Evolutionary conservation across 2,888 invertebrate genomes (phyloP), one percentile per base, ranked within the genome.

Genomic region (Epinotia nisella): DNA sequence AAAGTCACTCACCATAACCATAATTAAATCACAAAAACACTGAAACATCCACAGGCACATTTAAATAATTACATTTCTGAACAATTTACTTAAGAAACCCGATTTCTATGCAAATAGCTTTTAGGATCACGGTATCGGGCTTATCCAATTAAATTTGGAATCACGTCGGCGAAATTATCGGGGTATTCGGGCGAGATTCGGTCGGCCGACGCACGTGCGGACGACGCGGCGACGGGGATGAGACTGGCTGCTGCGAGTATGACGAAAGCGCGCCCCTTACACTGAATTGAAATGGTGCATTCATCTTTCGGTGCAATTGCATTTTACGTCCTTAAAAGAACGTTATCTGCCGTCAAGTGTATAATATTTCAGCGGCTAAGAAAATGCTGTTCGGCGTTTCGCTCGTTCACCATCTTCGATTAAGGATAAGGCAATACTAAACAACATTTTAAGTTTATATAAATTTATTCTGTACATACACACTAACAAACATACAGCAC

Each of bases 91-190:
- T 49, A 56, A 45, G 41, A 29, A 56, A 62, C 51, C 72, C 79
- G 76, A 79, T 81, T 79, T 79, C 76, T 77, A 81, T 81, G 81
- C 77, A 78, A 81, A 81, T 81, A 74, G 67, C 55, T 65, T 71
- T 76, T 77, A 71, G 74, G 67, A 71, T 71, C 75, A 75, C 75
- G 71, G 65, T 70, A 74, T 51, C 74, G 75, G 75, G 75, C 55
- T 74, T 76, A 78, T 75, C 76, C 76, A 78, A 80, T 80, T 78
- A 78, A 78, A 77, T 78, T 68, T 70, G 66, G 74, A 70, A 74
- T 76, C 78, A 75, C 78, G 80, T 76, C 76, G 67, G 74, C 76
- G 72, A 76, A 76, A 77, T 77, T 76, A 77, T 77, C 77, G 77
- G 64, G 74, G 74, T 74, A 56, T 67, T 41, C 74, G 72, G 11